Base-by-base conservation (phyloP, 2,113 vertebrate genomes). In the Paradoxurus hermaphroditus region DNA sequence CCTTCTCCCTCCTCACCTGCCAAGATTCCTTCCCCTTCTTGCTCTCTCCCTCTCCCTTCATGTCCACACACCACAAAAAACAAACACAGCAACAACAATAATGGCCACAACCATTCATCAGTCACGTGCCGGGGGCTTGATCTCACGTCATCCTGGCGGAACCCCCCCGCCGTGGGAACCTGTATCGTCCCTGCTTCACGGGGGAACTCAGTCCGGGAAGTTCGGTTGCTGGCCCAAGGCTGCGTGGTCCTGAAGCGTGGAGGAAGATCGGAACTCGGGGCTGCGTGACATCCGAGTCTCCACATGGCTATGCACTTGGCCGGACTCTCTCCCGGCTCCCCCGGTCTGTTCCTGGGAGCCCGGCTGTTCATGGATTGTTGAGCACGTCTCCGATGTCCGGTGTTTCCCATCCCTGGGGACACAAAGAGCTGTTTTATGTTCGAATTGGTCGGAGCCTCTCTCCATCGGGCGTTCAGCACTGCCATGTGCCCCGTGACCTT, bases 361-460 rank as follows among this genome's bases (percentile, higher is more conserved):
- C n/a, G 67, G 25, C 9, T 75, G 56, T 93, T 77, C 41, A 12
- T 1, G 41, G 31, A 5, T 36, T 25, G 23, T 68, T n/a, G 56
- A 73, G 18, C 34, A 31, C 39, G 56, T 92, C 62, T 73, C 65
- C 44, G 31, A 19, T 7, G 15, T 46, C 70, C 36, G 82, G 75
- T 53, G 44, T 77, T 92, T 83, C 85, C 78, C 79, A 49, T 2
- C 31, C 34, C 44, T 75, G 36, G 1, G 29, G 41, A 31, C 78
- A 86, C 77, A 95, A 97, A 86, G 25, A 44, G 75, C 82, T 75
- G 21, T n/a, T 93, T 81, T 72, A 0, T 4, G 27, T 63, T 56
- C 14, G 31, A 21, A 41, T 23, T 36, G 73, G n/a, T 77, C 73
- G 10, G 13, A 83, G 67, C 31, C n/a, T 29, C 18, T 53, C 36